phyloP scores from a whole-genome alignment of 1,140 invertebrate species.

The Onthophagus taurus region DNA sequence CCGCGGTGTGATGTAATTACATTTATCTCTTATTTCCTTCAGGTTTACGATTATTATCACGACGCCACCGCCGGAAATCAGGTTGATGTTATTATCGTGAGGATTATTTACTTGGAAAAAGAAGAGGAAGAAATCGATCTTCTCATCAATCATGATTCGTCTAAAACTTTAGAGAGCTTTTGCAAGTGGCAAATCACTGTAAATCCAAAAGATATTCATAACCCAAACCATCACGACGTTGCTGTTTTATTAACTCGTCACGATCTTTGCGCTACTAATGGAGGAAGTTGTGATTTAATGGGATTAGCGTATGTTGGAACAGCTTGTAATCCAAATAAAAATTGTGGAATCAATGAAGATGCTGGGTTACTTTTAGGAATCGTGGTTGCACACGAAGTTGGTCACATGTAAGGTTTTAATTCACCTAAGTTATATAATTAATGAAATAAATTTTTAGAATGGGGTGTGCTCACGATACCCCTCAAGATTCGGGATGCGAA shows the following conservation, averaged over 20 bases:
- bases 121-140: constrained; percentile 45
- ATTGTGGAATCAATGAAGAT: constrained; percentile 61
- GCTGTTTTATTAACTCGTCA: constrained; percentile 56
- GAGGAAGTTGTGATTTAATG: constrained; percentile 51
- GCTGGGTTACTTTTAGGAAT: constrained; percentile 54
- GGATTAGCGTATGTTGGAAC: constrained; percentile 57
- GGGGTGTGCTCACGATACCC: constrained; percentile 52
- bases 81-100: constrained; percentile 56
- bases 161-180: constrained; percentile 54
- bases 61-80: constrained; percentile 55
- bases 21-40: constrained; percentile 6
- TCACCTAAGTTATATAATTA: not conserved
- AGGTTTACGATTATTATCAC: constrained; percentile 55
- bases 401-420: constrained; percentile 50
- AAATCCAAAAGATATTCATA: constrained; percentile 52
- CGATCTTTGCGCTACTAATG: constrained; percentile 37
- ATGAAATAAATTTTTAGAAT: constrained; percentile 39
- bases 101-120: constrained; percentile 46
- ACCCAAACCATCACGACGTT: constrained; percentile 66
- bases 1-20: too few relatives aligned
- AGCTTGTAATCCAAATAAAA: constrained; percentile 51
- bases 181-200: constrained; percentile 58
- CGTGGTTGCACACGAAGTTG: constrained; percentile 62
- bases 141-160: constrained; percentile 47
- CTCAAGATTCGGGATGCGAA: constrained; percentile 37